phyloP scores from a whole-genome alignment of 2,888 invertebrate species.

The Mythimna lalbum region DNA sequence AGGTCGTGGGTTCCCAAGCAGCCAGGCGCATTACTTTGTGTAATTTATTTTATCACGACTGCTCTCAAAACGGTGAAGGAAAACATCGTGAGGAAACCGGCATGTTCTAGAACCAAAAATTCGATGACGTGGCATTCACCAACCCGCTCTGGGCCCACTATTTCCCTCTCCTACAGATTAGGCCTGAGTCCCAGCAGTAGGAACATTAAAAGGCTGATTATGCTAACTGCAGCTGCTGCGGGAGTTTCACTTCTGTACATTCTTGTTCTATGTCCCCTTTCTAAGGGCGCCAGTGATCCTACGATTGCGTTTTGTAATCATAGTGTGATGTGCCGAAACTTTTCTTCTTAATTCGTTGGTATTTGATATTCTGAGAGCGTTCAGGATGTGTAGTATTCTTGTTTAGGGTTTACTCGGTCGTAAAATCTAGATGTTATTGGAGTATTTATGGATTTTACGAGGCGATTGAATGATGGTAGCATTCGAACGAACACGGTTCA shows the following conservation, averaged over 20 bases:
- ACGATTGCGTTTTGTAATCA: conserved; percentile 26
- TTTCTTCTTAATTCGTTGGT: conserved; percentile 24
- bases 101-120: too few species aligned
- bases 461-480: conserved; percentile 10
- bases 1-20: too few species aligned
- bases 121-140: too few species aligned
- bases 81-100: too few species aligned
- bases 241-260: not conserved
- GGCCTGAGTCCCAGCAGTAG: too few species aligned
- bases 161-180: too few species aligned
- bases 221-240: not conserved
- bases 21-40: too few species aligned
- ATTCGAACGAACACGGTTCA: not conserved
- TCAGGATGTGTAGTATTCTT: conserved; percentile 25
- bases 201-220: too few species aligned
- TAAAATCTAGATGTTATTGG: conserved; percentile 44
- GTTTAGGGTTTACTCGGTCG: conserved; percentile 31
- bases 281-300: conserved; percentile 28
- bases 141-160: too few species aligned
- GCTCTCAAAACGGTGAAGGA: too few species aligned
- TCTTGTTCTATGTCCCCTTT: conserved; percentile 14
- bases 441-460: conserved; percentile 42
- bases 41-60: too few species aligned
- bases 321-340: conserved; percentile 34
- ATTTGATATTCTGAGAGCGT: conserved; percentile 36